Conservation (phyloP, 2,888 invertebrate species). For the Globia sparganii region DNA sequence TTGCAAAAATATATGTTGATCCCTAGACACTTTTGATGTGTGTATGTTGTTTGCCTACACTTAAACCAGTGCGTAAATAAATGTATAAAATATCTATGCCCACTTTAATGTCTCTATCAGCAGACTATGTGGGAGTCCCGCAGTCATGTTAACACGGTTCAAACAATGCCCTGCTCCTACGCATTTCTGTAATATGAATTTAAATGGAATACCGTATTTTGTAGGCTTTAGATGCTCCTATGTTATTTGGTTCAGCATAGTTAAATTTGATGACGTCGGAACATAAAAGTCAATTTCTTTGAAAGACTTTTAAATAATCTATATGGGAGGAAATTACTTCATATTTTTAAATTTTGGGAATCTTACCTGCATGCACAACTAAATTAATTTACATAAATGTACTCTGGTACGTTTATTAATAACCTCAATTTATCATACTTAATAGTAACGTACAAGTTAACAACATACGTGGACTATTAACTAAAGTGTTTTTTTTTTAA, state of each 20-base stretch:
- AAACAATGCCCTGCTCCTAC: constrained; percentile 65
- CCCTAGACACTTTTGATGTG: no score
- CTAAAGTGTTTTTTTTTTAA: constrained; percentile 46
- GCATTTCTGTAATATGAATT: constrained; percentile 62
- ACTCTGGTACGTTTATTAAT: constrained; percentile 38
- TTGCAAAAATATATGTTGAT: no score
- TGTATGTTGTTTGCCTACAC: constrained; percentile 11
- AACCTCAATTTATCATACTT: constrained; percentile 41
- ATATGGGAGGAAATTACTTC: constrained; percentile 7
- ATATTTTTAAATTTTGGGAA: not conserved
- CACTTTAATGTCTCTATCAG: constrained; percentile 66
- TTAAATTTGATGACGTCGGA: constrained; percentile 1
- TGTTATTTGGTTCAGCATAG: not conserved
- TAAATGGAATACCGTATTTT: constrained; percentile 57
- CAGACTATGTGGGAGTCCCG: constrained; percentile 61
- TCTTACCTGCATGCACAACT: not conserved
- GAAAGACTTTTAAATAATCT: not conserved
- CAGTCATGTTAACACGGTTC: constrained; percentile 62
- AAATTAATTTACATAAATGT: constrained; percentile 26
- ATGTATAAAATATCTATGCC: constrained; percentile 44
- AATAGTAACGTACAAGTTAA: constrained; percentile 42
- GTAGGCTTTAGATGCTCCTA: constrained; percentile 25
- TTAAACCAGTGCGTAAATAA: not conserved
- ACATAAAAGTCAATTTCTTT: not conserved
- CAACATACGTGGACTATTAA: constrained; percentile 34